These are phyloP conservation scores for Rhimphoctona megacephalus DNA, from an alignment of 2,888 invertebrate species.

Conservation along the genomic window DNA sequence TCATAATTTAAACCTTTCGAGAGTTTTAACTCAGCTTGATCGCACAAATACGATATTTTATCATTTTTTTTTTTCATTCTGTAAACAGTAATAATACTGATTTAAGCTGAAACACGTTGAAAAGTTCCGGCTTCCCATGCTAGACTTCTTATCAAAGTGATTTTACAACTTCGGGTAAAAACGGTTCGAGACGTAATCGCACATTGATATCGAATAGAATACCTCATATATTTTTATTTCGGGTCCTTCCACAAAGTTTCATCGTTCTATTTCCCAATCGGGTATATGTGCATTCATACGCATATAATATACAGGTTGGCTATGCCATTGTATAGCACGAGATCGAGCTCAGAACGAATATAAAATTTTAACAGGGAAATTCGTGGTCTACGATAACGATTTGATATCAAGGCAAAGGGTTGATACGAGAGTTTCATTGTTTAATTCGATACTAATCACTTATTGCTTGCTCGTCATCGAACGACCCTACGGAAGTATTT, in stretches of 20 bases:
- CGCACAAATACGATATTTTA: no score
- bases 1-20: no score
- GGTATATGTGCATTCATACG: neutral
- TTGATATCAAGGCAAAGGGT: constrained; percentile 3
- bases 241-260: constrained; percentile 16
- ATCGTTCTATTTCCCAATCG: constrained; percentile 16
- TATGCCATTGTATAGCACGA: constrained; percentile 7
- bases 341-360: constrained; percentile 13
- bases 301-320: neutral
- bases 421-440: constrained; percentile 19
- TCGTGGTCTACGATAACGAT: constrained; percentile 6
- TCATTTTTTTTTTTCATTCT: neutral
- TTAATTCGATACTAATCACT: constrained; percentile 32
- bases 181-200: neutral
- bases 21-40: no score
- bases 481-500: neutral
- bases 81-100: neutral
- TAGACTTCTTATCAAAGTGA: neutral
- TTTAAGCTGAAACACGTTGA: no score
- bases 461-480: constrained; percentile 43
- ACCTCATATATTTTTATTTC: neutral
- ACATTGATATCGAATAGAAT: neutral
- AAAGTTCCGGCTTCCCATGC: neutral
- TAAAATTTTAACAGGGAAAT: constrained; percentile 38
- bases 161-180: neutral